Percentiles rank a stretch among this genome's conserved stretches.
Conservation (phyloP, 2,113 vertebrate species). For the Tiliqua scincoides region DNA sequence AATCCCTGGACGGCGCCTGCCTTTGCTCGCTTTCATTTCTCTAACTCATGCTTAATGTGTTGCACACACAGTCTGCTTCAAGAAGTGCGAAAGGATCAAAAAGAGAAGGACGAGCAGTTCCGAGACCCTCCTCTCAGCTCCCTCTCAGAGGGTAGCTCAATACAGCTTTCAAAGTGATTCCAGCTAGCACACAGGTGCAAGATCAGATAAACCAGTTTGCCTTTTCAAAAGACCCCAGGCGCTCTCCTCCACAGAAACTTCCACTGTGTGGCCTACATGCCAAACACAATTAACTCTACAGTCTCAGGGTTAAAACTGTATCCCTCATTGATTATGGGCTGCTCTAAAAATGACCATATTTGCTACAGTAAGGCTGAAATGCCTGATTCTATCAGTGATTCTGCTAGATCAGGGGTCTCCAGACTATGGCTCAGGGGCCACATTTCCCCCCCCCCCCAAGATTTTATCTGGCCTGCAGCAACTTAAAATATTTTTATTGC, state of each 20-base stretch:
- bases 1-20: neutral
- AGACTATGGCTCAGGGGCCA: too few relatives aligned
- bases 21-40: neutral
- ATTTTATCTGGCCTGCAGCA: too few relatives aligned
- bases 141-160: neutral
- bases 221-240: conserved; percentile 37
- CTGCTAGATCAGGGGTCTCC: too few relatives aligned
- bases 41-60: conserved; percentile 1
- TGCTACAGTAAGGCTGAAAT: neutral
- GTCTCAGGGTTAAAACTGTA: neutral
- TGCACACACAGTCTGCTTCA: conserved; percentile 18
- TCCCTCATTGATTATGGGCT: neutral
- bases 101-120: neutral
- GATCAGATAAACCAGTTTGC: conserved; percentile 26
- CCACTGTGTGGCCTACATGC: neutral
- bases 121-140: neutral
- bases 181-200: conserved; percentile 30
- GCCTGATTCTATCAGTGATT: neutral
- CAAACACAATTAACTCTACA: conserved; percentile 37
- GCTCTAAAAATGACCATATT: neutral
- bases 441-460: too few relatives aligned
- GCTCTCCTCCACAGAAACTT: conserved; percentile 22
- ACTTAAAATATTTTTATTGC: too few relatives aligned
- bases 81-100: conserved; percentile 33
- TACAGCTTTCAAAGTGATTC: neutral